Evolutionary conservation across 2,888 invertebrate species (phyloP), one percentile per base, ranked within the genome.

Genomic region (Drosophila trichaetosa): DNA sequence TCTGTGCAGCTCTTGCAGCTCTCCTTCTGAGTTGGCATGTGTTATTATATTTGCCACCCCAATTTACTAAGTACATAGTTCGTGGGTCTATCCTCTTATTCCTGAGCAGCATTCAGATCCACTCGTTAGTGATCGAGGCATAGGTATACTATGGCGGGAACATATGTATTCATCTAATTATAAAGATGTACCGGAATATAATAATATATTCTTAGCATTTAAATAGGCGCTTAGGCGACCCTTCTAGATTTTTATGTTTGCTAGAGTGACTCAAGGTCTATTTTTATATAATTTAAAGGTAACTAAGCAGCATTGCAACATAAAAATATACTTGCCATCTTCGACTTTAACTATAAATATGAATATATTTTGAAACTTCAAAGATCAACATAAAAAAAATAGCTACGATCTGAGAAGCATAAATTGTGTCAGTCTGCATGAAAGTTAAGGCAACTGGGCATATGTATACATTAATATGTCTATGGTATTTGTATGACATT

Each of bases 21-120:
- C 36, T 53, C 36, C 27, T n/a, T 61, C 57, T 52, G 46, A 51
- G 66, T 27, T 67, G 62, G 63, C 48, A 59, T 56, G 27, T 27
- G 40, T 52, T 58, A 27, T 61, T 60, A 51, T 38, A 66, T 52
- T 64, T 64, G 69, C 60, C 69, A 69, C 62, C 63, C 60, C 52
- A n/a, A 54, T 36, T 57, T 31, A 42, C 42, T 57, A 57, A 46
- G 34, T 54, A 34, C 13, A 27, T 31, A 42, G n/a, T 29, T 7
- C 34, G 38, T 18, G 27, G 6, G n/a, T 34, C 11, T 46, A 33
- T 24, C 24, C 34, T 48, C n/a, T 3, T 29, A 29, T 38, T 36
- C 34, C 6, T 5, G 56, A 57, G 51, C 33, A 16, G 16, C 31
- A 21, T 40, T 18, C 16, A 29, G n/a, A 27, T 11, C 29, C 18